Evolutionary conservation across 37 sponge, comb jelly and placozoan species (phyloP).

Genomic region (Ianthella basta): DNA sequence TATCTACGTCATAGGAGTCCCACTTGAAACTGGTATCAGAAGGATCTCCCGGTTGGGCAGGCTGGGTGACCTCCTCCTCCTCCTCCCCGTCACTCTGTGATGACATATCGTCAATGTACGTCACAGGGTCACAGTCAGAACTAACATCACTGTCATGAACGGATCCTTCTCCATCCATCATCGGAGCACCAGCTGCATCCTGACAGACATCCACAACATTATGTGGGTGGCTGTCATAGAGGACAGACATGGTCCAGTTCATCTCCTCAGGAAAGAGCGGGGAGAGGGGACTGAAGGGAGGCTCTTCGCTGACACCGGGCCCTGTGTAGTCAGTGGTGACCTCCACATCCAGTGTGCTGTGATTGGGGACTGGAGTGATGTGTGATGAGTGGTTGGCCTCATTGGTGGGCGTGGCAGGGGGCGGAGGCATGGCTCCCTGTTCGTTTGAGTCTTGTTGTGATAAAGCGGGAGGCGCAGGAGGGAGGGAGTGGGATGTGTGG

Average conservation of each 20-base stretch:
- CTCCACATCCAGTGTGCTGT: too few relatives aligned
- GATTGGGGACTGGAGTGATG: too few relatives aligned
- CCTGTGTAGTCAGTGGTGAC: too few relatives aligned
- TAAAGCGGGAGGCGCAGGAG: background rate
- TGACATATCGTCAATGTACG: constrained; percentile 20
- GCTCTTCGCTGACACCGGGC: too few relatives aligned
- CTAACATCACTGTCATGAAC: too few relatives aligned
- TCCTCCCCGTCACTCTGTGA: background rate
- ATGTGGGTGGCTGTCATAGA: background rate
- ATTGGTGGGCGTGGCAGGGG: too few relatives aligned
- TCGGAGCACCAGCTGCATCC: background rate
- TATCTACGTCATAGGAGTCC: too few relatives aligned
- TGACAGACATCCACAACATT: background rate
- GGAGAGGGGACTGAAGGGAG: too few relatives aligned
- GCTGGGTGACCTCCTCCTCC: background rate
- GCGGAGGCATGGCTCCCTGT: too few relatives aligned
- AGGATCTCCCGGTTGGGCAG: too few relatives aligned
- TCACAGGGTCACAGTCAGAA: background rate
- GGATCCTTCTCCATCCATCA: background rate
- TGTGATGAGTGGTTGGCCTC: too few relatives aligned
- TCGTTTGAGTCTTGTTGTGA: background rate
- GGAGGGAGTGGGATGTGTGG: background rate
- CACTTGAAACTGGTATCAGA: too few relatives aligned
- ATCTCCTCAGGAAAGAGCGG: background rate
- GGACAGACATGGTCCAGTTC: constrained; percentile 5